Percentiles rank a stretch among this genome's conserved stretches.
Evolutionary conservation across 2,797 vertebrate species (phyloP).

Genomic region (Pempheris klunzingeri): DNA sequence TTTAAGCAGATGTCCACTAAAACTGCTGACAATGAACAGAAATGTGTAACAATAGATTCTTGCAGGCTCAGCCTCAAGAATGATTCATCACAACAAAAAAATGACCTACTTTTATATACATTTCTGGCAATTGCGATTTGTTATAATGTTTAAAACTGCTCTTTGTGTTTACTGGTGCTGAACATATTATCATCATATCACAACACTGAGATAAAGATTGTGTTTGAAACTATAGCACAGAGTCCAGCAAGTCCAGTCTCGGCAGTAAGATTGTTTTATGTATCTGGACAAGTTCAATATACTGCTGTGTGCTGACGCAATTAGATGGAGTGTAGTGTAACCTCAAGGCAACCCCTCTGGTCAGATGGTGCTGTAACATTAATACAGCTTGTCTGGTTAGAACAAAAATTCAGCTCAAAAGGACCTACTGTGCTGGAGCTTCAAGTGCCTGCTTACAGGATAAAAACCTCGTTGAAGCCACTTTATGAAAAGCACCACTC

Average conservation of each 20-base stretch:
- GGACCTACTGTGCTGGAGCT: conserved; percentile 12
- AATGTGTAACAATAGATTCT: conserved; percentile 56
- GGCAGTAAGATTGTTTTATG: conserved; percentile 55
- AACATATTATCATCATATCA: conserved; percentile 43
- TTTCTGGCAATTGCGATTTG: conserved; percentile 29
- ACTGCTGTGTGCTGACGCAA: conserved; percentile 75
- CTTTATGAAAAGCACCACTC: conserved; percentile 28
- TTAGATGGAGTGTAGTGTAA: conserved; percentile 68
- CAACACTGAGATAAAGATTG: conserved; percentile 49
- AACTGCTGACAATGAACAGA: conserved; percentile 63
- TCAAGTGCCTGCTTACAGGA: not conserved
- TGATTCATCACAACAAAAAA: conserved; percentile 63
- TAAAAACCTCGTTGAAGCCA: conserved; percentile 24
- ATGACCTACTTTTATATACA: conserved; percentile 52
- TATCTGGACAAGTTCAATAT: conserved; percentile 61
- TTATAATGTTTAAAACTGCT: too few species aligned
- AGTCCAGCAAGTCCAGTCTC: conserved; percentile 28
- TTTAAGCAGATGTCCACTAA: conserved; percentile 53
- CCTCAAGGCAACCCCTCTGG: conserved; percentile 63
- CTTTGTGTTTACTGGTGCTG: conserved; percentile 28
- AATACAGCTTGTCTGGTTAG: conserved; percentile 40
- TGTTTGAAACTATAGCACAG: conserved; percentile 46
- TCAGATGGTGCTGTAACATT: conserved; percentile 54
- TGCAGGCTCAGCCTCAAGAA: conserved; percentile 49
- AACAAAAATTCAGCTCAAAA: conserved; percentile 48